These are phyloP conservation scores for Bubalus kerabau DNA, from an alignment of 2,113 vertebrate species.

Conservation along the genomic window DNA sequence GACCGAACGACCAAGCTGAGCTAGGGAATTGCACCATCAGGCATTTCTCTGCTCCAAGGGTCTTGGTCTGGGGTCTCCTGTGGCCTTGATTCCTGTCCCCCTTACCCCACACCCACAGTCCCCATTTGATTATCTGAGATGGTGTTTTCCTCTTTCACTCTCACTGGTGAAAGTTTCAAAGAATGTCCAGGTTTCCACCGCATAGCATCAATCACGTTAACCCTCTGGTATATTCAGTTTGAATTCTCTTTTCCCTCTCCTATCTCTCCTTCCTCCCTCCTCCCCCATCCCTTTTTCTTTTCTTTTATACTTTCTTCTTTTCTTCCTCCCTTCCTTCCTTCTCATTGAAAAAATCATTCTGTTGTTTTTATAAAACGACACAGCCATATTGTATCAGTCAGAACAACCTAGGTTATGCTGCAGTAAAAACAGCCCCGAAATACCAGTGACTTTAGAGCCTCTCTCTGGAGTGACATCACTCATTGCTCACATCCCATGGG, in stretches of 20 bases:
- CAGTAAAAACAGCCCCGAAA: not conserved
- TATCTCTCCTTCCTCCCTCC: not conserved
- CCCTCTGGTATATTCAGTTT: not conserved
- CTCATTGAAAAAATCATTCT: not conserved
- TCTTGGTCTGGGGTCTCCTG: not conserved
- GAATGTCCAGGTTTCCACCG: not conserved
- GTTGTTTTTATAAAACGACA: not conserved
- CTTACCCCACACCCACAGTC: too few relatives aligned
- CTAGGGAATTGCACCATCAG: not conserved
- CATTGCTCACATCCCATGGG: not conserved
- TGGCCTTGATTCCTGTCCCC: not conserved
- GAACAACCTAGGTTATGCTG: not conserved
- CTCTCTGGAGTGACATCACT: not conserved
- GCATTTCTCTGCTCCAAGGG: not conserved
- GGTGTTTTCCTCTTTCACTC: not conserved
- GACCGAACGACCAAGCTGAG: not conserved
- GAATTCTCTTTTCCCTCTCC: not conserved
- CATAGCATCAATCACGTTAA: fast-evolving
- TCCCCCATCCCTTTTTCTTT: not conserved
- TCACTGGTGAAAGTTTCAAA: too few relatives aligned
- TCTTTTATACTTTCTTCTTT: not conserved
- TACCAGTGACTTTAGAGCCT: not conserved
- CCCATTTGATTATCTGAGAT: not conserved
- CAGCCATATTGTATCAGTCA: not conserved
- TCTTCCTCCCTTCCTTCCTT: not conserved